A percentile compares a stretch with the other conserved stretches of the same genome.
Conservation (phyloP, 2,797 vertebrate species). For the Enteromius mattozi region DNA sequence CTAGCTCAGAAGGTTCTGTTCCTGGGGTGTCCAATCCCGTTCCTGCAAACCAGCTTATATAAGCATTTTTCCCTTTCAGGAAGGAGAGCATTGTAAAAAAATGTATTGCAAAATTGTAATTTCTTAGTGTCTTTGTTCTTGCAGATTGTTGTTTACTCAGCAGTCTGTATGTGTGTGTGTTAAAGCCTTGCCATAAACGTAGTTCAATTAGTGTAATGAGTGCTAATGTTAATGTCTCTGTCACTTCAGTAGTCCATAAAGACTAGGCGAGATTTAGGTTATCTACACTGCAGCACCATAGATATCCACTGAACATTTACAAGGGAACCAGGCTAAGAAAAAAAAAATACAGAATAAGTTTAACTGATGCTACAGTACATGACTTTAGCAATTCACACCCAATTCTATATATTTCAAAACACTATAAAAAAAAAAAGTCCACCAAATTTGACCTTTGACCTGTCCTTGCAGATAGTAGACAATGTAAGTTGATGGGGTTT, state of each 20-base stretch:
- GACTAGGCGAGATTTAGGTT: conserved; percentile 50
- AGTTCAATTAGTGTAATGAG: conserved; percentile 62
- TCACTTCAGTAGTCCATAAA: conserved; percentile 56
- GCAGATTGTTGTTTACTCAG: conserved; percentile 41
- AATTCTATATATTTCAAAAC: background rate
- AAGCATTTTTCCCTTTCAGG: background rate
- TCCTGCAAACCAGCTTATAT: background rate
- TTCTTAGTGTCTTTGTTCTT: background rate
- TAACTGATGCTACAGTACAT: background rate
- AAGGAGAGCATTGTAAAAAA: background rate
- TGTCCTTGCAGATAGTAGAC: background rate
- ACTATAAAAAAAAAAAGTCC: background rate
- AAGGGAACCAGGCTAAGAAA: background rate
- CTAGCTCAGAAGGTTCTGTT: background rate
- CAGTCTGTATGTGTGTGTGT: conserved; percentile 2
- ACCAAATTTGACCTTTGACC: background rate
- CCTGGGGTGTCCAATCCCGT: background rate
- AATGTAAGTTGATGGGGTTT: background rate
- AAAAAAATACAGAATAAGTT: background rate
- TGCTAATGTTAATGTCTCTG: conserved; percentile 51
- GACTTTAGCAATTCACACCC: background rate
- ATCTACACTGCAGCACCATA: background rate
- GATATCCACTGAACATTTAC: conserved; percentile 18
- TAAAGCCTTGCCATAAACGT: conserved; percentile 48
- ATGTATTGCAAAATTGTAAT: no score